Percentiles rank a stretch among this genome's conserved stretches.
Evolutionary conservation across 2,888 invertebrate genomes (phyloP).

Genomic region (Cosmia pyralina): DNA sequence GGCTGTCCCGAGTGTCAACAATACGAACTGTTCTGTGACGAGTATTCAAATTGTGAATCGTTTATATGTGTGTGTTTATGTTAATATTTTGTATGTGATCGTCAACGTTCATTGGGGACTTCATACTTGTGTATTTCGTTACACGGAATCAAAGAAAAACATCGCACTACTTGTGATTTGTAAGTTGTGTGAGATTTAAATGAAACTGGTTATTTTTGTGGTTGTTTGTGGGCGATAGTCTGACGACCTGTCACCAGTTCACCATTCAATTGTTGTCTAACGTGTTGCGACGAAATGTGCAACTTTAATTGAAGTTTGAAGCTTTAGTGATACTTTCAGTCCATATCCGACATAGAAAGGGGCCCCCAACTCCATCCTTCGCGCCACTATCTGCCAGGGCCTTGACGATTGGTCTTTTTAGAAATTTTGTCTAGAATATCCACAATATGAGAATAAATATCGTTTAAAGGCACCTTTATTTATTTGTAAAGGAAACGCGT

Average conservation of each 20-base stretch:
- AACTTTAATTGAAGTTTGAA: slow-evolving; percentile 36
- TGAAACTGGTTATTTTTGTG: slow-evolving; percentile 62
- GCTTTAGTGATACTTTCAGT: slow-evolving; percentile 3
- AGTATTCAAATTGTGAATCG: slow-evolving; percentile 58
- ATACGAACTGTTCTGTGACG: slow-evolving; percentile 55
- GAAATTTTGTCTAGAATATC: neutral
- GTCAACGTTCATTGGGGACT: slow-evolving; percentile 53
- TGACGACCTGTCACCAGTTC: slow-evolving; percentile 54
- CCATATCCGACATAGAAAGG: neutral
- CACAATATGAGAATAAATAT: slow-evolving; percentile 8
- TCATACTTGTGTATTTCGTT: slow-evolving; percentile 32
- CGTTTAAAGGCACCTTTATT: slow-evolving; percentile 13
- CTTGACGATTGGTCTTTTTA: neutral
- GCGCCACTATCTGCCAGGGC: neutral
- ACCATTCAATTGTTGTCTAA: slow-evolving; percentile 50
- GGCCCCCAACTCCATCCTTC: neutral
- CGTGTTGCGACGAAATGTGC: slow-evolving; percentile 40
- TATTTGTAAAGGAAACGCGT: slow-evolving; percentile 28
- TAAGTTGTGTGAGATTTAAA: slow-evolving; percentile 54
- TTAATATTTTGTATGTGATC: slow-evolving; percentile 57
- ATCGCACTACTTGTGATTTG: slow-evolving; percentile 50
- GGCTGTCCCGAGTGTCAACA: slow-evolving; percentile 42
- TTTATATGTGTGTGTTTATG: slow-evolving; percentile 61
- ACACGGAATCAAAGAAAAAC: slow-evolving; percentile 42
- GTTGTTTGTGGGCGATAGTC: slow-evolving; percentile 53